phyloP scores from a whole-genome alignment of 2,888 invertebrate genomes.

The Agrilus mali region DNA sequence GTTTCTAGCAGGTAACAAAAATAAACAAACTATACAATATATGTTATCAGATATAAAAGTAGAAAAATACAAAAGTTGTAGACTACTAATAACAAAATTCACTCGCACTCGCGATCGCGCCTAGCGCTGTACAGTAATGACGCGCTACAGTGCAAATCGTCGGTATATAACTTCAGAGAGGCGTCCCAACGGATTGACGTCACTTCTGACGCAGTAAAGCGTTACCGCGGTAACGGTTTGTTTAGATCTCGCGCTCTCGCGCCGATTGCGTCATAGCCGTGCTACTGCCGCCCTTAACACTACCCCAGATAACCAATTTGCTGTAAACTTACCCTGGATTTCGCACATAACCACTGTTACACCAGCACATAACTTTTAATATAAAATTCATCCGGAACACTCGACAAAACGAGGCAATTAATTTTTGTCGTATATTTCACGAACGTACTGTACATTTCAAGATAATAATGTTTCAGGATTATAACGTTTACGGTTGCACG shows the following conservation, averaged over 20 bases:
- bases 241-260: conserved; percentile 40
- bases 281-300: conserved; percentile 35
- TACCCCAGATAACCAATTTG: too few species aligned
- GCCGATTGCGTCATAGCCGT: conserved; percentile 48
- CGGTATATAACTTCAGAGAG: conserved; percentile 30
- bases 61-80: conserved; percentile 34
- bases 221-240: conserved; percentile 31
- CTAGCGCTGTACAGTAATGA: conserved; percentile 28
- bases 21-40: conserved; percentile 32
- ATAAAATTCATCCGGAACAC: too few species aligned
- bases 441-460: too few species aligned
- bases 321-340: too few species aligned
- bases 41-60: conserved; percentile 31
- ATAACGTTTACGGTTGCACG: too few species aligned
- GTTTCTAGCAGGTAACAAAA: conserved; percentile 27
- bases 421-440: too few species aligned
- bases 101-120: conserved; percentile 28
- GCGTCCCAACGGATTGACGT: conserved; percentile 29
- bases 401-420: too few species aligned
- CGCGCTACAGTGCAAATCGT: conserved; percentile 25
- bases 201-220: conserved; percentile 27
- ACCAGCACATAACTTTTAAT: too few species aligned
- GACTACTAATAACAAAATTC: conserved; percentile 27
- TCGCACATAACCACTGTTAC: too few species aligned
- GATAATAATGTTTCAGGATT: too few species aligned